These are phyloP conservation scores for Yponomeuta evonymella DNA, from an alignment of 2,888 invertebrate species.

Conservation along the genomic window DNA sequence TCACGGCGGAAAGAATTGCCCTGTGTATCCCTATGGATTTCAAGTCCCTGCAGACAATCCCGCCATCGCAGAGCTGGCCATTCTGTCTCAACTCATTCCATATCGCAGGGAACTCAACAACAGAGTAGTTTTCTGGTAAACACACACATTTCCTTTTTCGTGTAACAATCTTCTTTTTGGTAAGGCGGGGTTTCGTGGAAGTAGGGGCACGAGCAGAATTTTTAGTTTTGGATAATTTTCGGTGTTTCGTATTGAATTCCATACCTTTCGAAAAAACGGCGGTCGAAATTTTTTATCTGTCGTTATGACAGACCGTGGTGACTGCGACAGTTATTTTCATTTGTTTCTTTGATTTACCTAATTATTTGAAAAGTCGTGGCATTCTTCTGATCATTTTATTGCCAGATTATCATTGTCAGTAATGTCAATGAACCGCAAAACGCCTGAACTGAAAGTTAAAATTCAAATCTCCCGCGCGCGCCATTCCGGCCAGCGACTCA, in stretches of 20 bases:
- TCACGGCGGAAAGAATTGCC: slow-evolving; percentile 82
- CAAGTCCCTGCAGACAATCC: slow-evolving; percentile 78
- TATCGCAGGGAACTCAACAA: slow-evolving; percentile 79
- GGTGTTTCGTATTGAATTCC: slow-evolving; percentile 75
- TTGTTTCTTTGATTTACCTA: slow-evolving; percentile 39
- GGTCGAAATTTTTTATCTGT: slow-evolving; percentile 71
- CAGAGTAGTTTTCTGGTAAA: slow-evolving; percentile 75
- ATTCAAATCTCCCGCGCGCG: neutral
- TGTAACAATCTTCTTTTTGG: slow-evolving; percentile 62
- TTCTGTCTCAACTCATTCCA: slow-evolving; percentile 81
- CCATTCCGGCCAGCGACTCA: neutral
- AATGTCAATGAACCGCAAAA: neutral
- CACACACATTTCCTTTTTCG: slow-evolving; percentile 77
- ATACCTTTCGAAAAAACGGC: slow-evolving; percentile 74
- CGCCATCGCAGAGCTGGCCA: slow-evolving; percentile 82
- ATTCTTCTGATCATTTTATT: neutral
- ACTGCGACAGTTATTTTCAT: slow-evolving; percentile 41
- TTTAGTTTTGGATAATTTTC: slow-evolving; percentile 74
- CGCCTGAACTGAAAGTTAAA: neutral
- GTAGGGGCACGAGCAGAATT: slow-evolving; percentile 68
- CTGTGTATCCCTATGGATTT: slow-evolving; percentile 80
- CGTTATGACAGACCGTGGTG: slow-evolving; percentile 51
- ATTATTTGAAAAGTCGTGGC: neutral
- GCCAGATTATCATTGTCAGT: neutral
- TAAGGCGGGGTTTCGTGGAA: slow-evolving; percentile 60